phyloP scores from a whole-genome alignment of 2,888 invertebrate species.

The Elaeidobius kamerunicus region DNA sequence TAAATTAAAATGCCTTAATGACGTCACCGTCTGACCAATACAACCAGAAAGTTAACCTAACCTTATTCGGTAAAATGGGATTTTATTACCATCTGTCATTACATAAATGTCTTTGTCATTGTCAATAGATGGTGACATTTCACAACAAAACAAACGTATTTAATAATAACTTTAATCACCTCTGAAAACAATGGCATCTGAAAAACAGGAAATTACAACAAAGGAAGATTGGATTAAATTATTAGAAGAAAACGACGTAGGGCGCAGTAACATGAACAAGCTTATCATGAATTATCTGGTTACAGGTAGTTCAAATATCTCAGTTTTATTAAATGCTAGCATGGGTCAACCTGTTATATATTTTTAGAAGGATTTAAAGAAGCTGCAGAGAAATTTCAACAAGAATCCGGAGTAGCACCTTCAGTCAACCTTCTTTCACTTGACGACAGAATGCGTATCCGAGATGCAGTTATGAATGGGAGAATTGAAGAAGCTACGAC shows the following conservation, averaged over 20 bases:
- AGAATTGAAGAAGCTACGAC: constrained; percentile 90
- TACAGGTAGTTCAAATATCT: constrained; percentile 77
- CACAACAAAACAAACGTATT: too few species aligned
- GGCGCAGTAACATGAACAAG: constrained; percentile 91
- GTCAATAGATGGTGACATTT: too few species aligned
- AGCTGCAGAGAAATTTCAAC: constrained; percentile 94
- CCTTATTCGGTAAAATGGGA: too few species aligned
- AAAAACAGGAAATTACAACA: constrained; percentile 53
- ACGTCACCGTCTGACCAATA: too few species aligned
- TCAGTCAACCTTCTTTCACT: constrained; percentile 77
- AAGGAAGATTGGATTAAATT: constrained; percentile 74
- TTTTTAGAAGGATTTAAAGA: constrained; percentile 86
- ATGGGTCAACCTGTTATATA: too few species aligned
- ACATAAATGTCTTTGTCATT: too few species aligned
- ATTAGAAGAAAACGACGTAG: constrained; percentile 75
- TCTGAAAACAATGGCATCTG: constrained; percentile 53
- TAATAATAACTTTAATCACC: too few species aligned
- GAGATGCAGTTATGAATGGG: constrained; percentile 91
- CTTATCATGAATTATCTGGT: constrained; percentile 98
- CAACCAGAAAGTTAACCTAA: too few species aligned
- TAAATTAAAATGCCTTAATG: too few species aligned
- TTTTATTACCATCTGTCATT: too few species aligned
- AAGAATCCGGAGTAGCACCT: constrained; percentile 85
- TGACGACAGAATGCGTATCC: constrained; percentile 88
- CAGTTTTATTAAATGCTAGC: too few species aligned